Percentiles rank a stretch among this genome's conserved stretches.
These are phyloP conservation scores for Diadophis punctatus DNA, from an alignment of 2,113 vertebrate genomes.

Conservation along the genomic window DNA sequence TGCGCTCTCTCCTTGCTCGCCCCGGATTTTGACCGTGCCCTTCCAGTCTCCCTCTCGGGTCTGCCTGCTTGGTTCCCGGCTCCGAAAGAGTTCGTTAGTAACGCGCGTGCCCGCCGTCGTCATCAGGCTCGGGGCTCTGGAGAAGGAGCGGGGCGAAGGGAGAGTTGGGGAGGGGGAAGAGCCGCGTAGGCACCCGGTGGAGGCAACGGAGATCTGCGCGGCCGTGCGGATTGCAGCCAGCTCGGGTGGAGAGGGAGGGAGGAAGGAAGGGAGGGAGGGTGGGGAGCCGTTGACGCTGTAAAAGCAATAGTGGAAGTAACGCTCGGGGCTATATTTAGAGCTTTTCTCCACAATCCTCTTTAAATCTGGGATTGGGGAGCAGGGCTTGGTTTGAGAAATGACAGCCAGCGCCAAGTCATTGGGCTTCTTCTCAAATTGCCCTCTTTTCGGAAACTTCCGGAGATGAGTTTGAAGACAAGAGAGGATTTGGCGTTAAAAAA, in stretches of 20 bases:
- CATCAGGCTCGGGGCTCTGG: neutral
- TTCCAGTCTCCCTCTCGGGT: neutral
- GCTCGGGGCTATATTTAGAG: slow-evolving; percentile 1
- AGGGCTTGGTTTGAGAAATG: neutral
- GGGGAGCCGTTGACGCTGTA: neutral
- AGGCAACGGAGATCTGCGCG: neutral
- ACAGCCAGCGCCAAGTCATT: neutral
- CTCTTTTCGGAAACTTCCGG: neutral
- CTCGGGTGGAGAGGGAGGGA: neutral
- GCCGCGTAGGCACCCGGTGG: neutral
- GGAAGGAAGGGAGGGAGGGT: neutral
- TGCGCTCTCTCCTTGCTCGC: neutral
- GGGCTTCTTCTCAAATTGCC: neutral
- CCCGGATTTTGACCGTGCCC: neutral
- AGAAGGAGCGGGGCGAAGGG: neutral
- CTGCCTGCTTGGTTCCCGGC: neutral
- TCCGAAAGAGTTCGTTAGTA: neutral
- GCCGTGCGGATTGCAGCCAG: neutral
- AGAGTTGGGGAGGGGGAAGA: neutral
- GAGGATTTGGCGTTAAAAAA: neutral
- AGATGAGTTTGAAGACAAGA: neutral
- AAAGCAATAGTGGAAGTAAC: neutral
- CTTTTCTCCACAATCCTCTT: neutral
- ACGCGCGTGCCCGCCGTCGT: neutral
- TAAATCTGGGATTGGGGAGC: neutral